These are phyloP conservation scores for Steinernema khuongi DNA, from an alignment of 1,140 invertebrate species.

Conservation along the genomic window DNA sequence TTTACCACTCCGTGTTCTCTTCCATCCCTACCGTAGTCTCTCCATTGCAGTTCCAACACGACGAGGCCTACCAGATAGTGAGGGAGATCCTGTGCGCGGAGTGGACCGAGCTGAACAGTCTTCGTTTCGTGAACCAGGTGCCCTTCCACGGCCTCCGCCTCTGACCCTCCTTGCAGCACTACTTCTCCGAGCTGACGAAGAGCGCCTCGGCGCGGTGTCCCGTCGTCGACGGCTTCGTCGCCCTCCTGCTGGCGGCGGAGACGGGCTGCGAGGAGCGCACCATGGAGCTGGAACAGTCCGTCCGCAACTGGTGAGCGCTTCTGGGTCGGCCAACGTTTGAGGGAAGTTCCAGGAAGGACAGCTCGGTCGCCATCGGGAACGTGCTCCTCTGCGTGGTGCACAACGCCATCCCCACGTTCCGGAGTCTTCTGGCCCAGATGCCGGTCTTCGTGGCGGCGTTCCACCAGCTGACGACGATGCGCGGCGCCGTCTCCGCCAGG, in stretches of 20 bases:
- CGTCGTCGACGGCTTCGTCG: background rate
- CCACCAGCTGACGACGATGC: conserved; percentile 21
- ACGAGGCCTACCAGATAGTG: conserved; percentile 9
- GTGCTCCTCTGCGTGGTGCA: conserved; percentile 27
- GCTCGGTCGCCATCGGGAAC: background rate
- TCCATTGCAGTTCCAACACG: conserved; percentile 18
- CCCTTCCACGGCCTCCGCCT: background rate
- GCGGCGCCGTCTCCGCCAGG: background rate
- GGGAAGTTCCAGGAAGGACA: conserved; percentile 20
- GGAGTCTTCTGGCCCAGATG: conserved; percentile 28
- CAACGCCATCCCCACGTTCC: conserved; percentile 31
- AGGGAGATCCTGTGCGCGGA: conserved; percentile 26
- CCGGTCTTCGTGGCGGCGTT: conserved; percentile 34
- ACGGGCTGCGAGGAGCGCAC: background rate
- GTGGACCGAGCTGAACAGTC: conserved; percentile 10
- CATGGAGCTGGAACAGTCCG: background rate
- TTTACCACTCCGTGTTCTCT: background rate
- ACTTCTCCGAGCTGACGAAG: conserved; percentile 17
- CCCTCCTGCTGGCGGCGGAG: background rate
- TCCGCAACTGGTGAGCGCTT: conserved; percentile 20
- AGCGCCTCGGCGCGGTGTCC: background rate
- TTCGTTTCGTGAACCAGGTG: conserved; percentile 20
- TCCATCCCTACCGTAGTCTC: background rate
- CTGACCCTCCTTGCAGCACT: conserved; percentile 2
- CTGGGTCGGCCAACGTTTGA: background rate